A percentile compares a stretch with the other conserved stretches of the same genome.
Conservation (phyloP, 2,888 invertebrate genomes). For the Caenorhabditis sp. region DNA sequence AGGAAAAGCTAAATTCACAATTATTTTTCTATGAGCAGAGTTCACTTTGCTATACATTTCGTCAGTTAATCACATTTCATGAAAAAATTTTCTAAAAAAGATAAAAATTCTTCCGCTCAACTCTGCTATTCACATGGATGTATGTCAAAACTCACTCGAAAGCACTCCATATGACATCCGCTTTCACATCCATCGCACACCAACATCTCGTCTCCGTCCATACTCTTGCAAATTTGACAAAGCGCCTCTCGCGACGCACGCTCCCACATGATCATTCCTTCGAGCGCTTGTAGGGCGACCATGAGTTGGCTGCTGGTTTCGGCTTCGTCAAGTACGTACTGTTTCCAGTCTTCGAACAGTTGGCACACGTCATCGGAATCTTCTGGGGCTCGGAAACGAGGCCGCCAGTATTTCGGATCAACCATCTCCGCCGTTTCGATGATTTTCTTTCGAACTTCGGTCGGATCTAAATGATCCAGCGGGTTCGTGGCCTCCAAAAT, state of each 20-base stretch:
- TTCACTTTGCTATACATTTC: too few relatives aligned
- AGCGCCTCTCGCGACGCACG: conserved; percentile 97
- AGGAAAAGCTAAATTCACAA: too few relatives aligned
- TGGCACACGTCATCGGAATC: neutral
- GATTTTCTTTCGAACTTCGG: conserved; percentile 9
- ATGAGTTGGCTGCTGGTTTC: conserved; percentile 92
- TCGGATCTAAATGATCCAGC: neutral
- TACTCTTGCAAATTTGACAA: conserved; percentile 92
- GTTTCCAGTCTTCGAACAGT: conserved; percentile 85
- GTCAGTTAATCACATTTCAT: too few relatives aligned
- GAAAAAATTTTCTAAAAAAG: too few relatives aligned
- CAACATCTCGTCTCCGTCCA: conserved; percentile 94
- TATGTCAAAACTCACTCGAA: conserved; percentile 83
- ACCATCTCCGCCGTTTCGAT: conserved; percentile 33
- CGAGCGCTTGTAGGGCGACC: conserved; percentile 88
- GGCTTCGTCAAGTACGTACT: conserved; percentile 87
- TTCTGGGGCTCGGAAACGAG: neutral
- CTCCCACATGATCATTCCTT: conserved; percentile 95
- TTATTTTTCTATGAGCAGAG: too few relatives aligned
- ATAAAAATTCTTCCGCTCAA: neutral
- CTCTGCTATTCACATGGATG: neutral
- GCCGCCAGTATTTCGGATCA: conserved; percentile 36
- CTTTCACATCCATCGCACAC: conserved; percentile 98
- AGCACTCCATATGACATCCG: conserved; percentile 98
- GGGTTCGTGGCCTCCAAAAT: neutral